Evolutionary conservation across 2,797 vertebrate genomes (phyloP).

Genomic region (Microctenopoma lineatum): DNA sequence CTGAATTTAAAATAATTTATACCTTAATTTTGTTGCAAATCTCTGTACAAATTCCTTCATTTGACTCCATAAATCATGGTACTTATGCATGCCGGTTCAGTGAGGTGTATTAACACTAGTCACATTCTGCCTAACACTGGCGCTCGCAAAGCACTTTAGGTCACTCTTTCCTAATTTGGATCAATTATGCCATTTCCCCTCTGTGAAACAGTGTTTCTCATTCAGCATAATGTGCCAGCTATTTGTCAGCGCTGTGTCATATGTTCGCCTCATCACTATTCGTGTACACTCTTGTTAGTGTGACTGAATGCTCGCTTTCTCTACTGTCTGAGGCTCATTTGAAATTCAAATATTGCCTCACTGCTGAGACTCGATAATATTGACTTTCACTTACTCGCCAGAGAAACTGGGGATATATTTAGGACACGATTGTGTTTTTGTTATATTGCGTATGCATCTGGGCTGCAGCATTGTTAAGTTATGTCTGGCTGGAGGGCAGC

Average conservation of each 20-base stretch:
- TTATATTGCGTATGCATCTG: slow-evolving; percentile 15
- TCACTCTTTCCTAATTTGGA: slow-evolving; percentile 81
- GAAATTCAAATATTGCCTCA: slow-evolving; percentile 81
- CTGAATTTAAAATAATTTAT: slow-evolving; percentile 11
- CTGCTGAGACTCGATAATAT: slow-evolving; percentile 70
- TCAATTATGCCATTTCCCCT: slow-evolving; percentile 81
- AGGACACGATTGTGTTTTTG: slow-evolving; percentile 40
- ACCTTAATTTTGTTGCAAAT: not conserved
- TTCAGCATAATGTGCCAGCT: slow-evolving; percentile 66
- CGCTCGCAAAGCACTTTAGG: slow-evolving; percentile 56
- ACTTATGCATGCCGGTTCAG: slow-evolving; percentile 51
- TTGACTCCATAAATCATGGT: slow-evolving; percentile 10
- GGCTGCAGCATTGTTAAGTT: not conserved
- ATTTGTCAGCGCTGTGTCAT: slow-evolving; percentile 77
- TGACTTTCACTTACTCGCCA: slow-evolving; percentile 71
- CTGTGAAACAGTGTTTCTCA: slow-evolving; percentile 74
- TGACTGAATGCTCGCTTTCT: slow-evolving; percentile 76
- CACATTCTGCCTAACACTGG: slow-evolving; percentile 55
- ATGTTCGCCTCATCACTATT: slow-evolving; percentile 42
- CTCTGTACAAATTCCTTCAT: slow-evolving; percentile 11
- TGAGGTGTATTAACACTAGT: slow-evolving; percentile 63
- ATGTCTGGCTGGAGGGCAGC: not conserved
- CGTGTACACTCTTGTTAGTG: slow-evolving; percentile 53
- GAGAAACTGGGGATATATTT: slow-evolving; percentile 53
- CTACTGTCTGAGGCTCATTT: slow-evolving; percentile 69